Conservation (phyloP, 2,113 vertebrate genomes). For the Stigmatopora argus region DNA sequence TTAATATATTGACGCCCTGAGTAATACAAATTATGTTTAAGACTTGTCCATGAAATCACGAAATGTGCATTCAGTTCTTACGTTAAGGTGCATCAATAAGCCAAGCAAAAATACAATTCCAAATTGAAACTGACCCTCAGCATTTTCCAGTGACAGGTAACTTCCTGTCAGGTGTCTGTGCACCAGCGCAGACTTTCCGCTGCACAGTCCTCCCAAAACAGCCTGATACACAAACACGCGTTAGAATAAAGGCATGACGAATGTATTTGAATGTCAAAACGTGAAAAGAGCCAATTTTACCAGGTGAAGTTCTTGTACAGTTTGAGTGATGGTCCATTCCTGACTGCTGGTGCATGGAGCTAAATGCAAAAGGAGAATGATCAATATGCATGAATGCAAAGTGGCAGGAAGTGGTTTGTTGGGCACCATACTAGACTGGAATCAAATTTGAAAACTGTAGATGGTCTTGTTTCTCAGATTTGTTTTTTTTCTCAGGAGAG, state of each 20-base stretch:
- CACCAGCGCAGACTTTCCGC: conserved; percentile 87
- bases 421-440: neutral
- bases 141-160: conserved; percentile 83
- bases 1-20: conserved; percentile 89
- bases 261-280: neutral
- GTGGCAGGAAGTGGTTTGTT: neutral
- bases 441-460: neutral
- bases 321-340: conserved; percentile 88
- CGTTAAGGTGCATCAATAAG: neutral
- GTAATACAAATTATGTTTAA: neutral
- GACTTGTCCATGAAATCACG: neutral
- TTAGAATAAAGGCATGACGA: neutral
- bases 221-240: conserved; percentile 66
- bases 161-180: conserved; percentile 91
- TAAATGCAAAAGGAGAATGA: conserved; percentile 39
- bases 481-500: neutral
- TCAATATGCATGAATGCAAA: neutral
- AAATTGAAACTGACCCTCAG: conserved; percentile 73
- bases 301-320: conserved; percentile 86
- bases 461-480: neutral
- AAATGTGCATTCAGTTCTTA: neutral
- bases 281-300: conserved; percentile 62
- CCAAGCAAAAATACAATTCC: neutral
- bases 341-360: conserved; percentile 87
- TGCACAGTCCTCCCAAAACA: conserved; percentile 82